These are phyloP conservation scores for Ectropis grisescens DNA, from an alignment of 1,140 invertebrate genomes.

Conservation along the genomic window DNA sequence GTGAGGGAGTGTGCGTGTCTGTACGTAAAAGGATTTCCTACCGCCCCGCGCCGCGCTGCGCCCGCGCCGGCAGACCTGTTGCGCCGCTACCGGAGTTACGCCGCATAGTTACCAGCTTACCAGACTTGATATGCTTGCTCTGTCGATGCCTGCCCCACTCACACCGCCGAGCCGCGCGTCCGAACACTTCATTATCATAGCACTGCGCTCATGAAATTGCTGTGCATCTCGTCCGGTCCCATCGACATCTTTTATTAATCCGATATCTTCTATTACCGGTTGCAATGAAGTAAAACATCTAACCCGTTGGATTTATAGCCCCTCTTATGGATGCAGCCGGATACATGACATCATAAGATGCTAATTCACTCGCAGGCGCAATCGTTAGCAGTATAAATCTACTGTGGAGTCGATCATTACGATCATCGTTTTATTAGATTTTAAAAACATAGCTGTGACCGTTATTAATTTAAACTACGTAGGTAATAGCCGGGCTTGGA, in stretches of 20 bases:
- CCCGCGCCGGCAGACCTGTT: constrained; percentile 47
- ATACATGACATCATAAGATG: constrained; percentile 48
- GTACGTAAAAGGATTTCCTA: constrained; percentile 61
- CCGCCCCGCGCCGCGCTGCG: constrained; percentile 46
- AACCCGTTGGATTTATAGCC: constrained; percentile 43
- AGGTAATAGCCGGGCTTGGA: no score
- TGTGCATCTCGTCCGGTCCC: constrained; percentile 44
- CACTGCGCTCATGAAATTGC: constrained; percentile 53
- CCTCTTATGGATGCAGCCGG: constrained; percentile 36
- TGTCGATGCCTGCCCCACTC: constrained; percentile 28
- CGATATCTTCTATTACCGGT: constrained; percentile 47
- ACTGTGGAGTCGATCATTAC: no score
- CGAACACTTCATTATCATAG: constrained; percentile 59
- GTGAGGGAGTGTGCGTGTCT: constrained; percentile 39
- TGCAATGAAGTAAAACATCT: constrained; percentile 35
- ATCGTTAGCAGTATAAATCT: constrained; percentile 30
- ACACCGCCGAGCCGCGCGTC: constrained; percentile 26
- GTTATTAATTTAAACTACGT: no score
- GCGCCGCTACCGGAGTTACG: constrained; percentile 65
- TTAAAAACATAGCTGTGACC: no score
- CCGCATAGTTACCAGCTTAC: constrained; percentile 71
- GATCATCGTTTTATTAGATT: no score
- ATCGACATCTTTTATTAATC: constrained; percentile 59
- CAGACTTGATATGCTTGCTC: constrained; percentile 63
- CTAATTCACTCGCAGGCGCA: constrained; percentile 34